Evolutionary conservation across 1,140 invertebrate species (phyloP), one percentile per base, ranked within the genome.

Genomic region (Lordiphosa clarofinis): DNA sequence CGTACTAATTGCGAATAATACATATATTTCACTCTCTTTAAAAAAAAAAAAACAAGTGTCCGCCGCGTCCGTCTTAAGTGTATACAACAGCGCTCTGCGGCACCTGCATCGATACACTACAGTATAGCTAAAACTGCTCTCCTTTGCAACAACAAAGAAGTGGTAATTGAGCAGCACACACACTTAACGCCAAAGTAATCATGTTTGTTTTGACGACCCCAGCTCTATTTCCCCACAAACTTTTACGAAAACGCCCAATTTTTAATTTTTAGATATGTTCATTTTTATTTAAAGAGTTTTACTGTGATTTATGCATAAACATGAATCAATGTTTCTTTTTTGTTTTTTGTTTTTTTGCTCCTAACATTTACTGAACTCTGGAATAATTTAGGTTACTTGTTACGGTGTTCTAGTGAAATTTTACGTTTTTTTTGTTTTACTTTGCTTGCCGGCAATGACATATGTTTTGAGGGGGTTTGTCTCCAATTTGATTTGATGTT

Each of bases 231-330:
- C 38, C 7, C 9, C 1, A 28, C 49, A 9, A 8, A 48, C 33
- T 10, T 31, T 4, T 37, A 39, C 48, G 39, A 56, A 52, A 60
- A 46, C 43, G 43, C 15, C 15, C 15, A 4, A 1, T 11, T 28
- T 19, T 57, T 76, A 63, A 10, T 73, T 84, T 84, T 84, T 86
- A 86, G 78, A 84, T 84, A 84, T 84, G 78, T 84, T 84, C 79
- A 84, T 56, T 84, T 84, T 84, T 84, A 84, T 84, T 84, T 73
- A 56, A 84, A 84, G 79, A 84, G 58, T 84, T 84, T 84, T 84
- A 73, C 48, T 84, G 68, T 70, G 69, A 84, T 78, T 86, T 78
- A 84, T 73, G 69, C 73, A 73, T 71, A 78, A 84, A 73, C 73
- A 78, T 61, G 64, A 81, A 84, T 71, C 66, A 74, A 46, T 52